Conservation (phyloP, 2,888 invertebrate genomes). For the Barypeithes pellucidus region DNA sequence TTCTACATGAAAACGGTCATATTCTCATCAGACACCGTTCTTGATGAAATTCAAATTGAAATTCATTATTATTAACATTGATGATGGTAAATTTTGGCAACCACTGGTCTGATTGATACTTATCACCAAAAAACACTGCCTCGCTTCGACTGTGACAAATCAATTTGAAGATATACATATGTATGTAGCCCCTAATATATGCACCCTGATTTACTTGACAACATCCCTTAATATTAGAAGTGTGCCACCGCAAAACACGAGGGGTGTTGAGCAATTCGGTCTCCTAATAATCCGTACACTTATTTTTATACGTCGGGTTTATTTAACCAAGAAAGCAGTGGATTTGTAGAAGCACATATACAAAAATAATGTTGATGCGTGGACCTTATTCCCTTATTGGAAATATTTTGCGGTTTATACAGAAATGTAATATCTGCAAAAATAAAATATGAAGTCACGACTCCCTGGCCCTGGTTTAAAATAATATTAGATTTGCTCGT, state of each 20-base stretch:
- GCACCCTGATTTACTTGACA: slow-evolving; percentile 66
- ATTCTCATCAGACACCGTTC: too few relatives aligned
- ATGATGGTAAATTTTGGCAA: slow-evolving; percentile 60
- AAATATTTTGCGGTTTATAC: too few relatives aligned
- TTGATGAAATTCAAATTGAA: too few relatives aligned
- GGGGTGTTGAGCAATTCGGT: slow-evolving; percentile 53
- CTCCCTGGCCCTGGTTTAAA: too few relatives aligned
- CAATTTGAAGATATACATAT: slow-evolving; percentile 73
- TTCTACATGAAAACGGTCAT: too few relatives aligned
- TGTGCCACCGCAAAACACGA: slow-evolving; percentile 61
- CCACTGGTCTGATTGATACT: slow-evolving; percentile 62
- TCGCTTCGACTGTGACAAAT: slow-evolving; percentile 71
- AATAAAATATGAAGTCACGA: too few relatives aligned
- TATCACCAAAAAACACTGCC: slow-evolving; percentile 70
- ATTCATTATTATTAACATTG: too few relatives aligned
- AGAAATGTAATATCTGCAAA: too few relatives aligned
- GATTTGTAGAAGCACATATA: neutral
- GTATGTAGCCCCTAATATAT: slow-evolving; percentile 69
- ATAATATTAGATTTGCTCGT: too few relatives aligned
- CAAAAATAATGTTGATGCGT: neutral
- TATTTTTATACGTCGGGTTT: slow-evolving; percentile 11
- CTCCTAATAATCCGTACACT: slow-evolving; percentile 31
- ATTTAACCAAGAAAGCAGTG: neutral
- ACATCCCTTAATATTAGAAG: slow-evolving; percentile 65
- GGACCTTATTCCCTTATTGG: too few relatives aligned